phyloP scores from a whole-genome alignment of 1,140 invertebrate species.

The Hyphantria cunea region DNA sequence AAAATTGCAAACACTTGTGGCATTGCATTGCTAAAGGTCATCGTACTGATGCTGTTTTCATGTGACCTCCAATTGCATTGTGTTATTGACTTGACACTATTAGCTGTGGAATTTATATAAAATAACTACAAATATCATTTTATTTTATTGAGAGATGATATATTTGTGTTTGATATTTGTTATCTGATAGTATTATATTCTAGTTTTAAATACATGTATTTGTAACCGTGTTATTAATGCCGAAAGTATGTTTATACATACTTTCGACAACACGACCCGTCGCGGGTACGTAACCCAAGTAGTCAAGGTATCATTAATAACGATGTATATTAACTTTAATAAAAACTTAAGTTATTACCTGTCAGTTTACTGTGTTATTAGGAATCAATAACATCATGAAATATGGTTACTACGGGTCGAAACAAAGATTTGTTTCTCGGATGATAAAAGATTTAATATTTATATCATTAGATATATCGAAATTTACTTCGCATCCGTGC shows the following conservation, averaged over 20 bases:
- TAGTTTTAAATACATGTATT: no score
- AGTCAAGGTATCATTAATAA: conserved; percentile 20
- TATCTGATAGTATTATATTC: no score
- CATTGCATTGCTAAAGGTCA: conserved; percentile 38
- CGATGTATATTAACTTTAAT: conserved; percentile 11
- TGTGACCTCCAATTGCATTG: conserved; percentile 30
- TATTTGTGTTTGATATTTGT: no score
- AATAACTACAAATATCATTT: no score
- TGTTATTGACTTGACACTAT: neutral
- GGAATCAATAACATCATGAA: conserved; percentile 1
- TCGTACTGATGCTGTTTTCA: conserved; percentile 37
- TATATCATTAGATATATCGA: no score
- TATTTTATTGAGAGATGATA: no score
- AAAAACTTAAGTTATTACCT: conserved; percentile 21
- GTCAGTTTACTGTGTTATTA: conserved; percentile 7
- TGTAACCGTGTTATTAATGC: no score
- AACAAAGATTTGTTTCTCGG: neutral
- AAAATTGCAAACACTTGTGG: conserved; percentile 29
- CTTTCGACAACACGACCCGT: neutral
- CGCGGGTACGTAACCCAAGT: neutral
- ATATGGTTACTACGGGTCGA: neutral
- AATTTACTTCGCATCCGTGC: no score
- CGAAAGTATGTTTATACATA: no score
- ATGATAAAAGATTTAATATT: neutral
- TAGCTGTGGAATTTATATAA: no score